These are phyloP conservation scores for Epinephelus cyanopodus DNA, from an alignment of 2,113 vertebrate genomes.

Conservation along the genomic window DNA sequence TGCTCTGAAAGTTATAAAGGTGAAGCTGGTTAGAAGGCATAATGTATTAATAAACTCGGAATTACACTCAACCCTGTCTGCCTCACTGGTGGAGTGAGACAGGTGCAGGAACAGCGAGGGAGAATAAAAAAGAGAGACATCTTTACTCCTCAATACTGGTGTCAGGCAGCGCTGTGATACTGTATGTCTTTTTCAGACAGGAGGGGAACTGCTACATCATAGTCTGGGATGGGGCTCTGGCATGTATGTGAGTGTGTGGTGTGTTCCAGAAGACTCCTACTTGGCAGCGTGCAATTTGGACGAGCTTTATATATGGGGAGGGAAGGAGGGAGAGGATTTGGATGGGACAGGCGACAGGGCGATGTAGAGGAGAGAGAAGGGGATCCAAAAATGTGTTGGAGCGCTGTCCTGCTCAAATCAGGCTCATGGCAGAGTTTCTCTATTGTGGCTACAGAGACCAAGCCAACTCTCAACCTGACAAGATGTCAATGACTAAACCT, in stretches of 20 bases:
- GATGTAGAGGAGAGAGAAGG: conserved; percentile 23
- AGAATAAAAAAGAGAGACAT: conserved; percentile 18
- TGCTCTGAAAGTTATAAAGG: conserved; percentile 25
- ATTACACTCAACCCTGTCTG: conserved; percentile 22
- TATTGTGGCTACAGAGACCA: conserved; percentile 51
- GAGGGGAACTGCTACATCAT: conserved; percentile 69
- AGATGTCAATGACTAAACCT: conserved; percentile 55
- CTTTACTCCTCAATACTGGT: conserved; percentile 28
- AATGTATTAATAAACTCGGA: conserved; percentile 40
- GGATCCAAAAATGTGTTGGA: conserved; percentile 79
- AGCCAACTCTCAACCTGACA: conserved; percentile 66
- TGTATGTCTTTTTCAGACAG: conserved; percentile 64
- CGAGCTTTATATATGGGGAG: conserved; percentile 32
- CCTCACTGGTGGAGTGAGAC: neutral
- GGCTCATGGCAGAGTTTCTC: conserved; percentile 64
- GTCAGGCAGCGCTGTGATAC: conserved; percentile 53
- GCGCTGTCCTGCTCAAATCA: conserved; percentile 59
- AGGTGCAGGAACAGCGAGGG: conserved; percentile 5
- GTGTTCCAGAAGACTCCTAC: conserved; percentile 71
- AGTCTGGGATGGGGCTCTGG: conserved; percentile 46
- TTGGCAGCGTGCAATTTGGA: conserved; percentile 73
- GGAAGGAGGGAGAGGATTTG: conserved; percentile 40
- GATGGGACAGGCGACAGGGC: conserved; percentile 50
- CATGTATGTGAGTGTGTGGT: conserved; percentile 45
- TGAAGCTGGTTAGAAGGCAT: conserved; percentile 32